phyloP scores from a whole-genome alignment of 2,888 invertebrate genomes.

The Drosophila nigricruria region DNA sequence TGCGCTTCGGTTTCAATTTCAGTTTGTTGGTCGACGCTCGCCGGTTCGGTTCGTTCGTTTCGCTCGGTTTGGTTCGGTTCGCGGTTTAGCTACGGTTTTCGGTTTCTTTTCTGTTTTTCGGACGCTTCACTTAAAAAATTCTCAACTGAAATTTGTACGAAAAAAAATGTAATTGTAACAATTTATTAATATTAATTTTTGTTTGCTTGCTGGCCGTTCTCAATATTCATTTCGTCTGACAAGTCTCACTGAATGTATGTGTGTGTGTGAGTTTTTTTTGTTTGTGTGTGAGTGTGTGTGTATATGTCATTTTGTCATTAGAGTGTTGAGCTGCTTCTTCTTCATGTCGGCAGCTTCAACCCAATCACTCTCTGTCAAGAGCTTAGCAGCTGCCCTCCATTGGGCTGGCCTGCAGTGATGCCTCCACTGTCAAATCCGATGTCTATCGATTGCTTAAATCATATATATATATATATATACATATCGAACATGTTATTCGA shows the following conservation, averaged over 20 bases:
- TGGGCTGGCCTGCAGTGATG: not conserved
- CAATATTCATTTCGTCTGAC: slow-evolving; percentile 14
- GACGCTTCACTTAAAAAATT: slow-evolving; percentile 20
- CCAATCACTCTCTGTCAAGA: slow-evolving; percentile 8
- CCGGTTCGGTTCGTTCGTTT: slow-evolving; percentile 71
- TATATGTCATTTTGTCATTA: slow-evolving; percentile 32
- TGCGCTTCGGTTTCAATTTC: slow-evolving; percentile 70
- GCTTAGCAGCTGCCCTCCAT: slow-evolving; percentile 1
- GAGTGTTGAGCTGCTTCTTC: slow-evolving; percentile 31
- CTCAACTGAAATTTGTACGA: slow-evolving; percentile 60
- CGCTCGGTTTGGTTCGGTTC: slow-evolving; percentile 28
- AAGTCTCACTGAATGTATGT: not conserved
- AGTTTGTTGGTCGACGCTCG: slow-evolving; percentile 76
- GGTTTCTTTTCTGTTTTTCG: slow-evolving; percentile 11
- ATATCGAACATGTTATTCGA: not conserved
- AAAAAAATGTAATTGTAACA: slow-evolving; percentile 31
- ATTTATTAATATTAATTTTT: slow-evolving; percentile 33
- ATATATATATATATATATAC: not conserved
- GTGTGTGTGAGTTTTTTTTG: not conserved
- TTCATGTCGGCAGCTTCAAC: slow-evolving; percentile 13
- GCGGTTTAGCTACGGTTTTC: slow-evolving; percentile 25
- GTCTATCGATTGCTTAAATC: not conserved
- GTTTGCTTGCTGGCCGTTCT: slow-evolving; percentile 13
- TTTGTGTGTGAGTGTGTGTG: not conserved
- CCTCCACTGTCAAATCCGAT: not conserved